Conservation (phyloP, 2,797 vertebrate genomes). For the Rallus crepitans region DNA sequence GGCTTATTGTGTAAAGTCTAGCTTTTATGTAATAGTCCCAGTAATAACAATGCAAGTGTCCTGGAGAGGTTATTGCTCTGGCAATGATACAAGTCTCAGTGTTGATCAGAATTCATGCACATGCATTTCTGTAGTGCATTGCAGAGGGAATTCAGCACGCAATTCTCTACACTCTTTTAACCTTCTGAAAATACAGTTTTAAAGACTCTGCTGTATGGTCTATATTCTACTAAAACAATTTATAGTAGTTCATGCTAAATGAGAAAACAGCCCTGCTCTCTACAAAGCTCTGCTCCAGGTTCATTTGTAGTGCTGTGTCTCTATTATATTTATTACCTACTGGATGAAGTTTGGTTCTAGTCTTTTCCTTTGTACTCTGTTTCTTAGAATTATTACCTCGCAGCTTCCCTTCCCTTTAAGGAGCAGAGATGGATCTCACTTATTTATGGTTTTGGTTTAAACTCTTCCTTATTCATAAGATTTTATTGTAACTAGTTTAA, state of each 20-base stretch:
- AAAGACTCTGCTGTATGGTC: not conserved
- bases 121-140: not conserved
- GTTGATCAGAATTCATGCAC: not conserved
- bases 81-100: not conserved
- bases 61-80: not conserved
- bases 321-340: slow-evolving; percentile 33
- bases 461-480: slow-evolving; percentile 9
- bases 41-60: not conserved
- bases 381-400: not conserved
- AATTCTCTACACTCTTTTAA: not conserved
- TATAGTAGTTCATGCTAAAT: slow-evolving; percentile 43
- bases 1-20: not conserved
- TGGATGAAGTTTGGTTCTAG: not conserved
- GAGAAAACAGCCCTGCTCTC: slow-evolving; percentile 26
- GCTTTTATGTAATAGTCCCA: not conserved
- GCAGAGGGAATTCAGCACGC: not conserved
- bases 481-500: slow-evolving; percentile 43
- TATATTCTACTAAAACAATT: not conserved
- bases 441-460: slow-evolving; percentile 36
- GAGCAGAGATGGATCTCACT: not conserved
- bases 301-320: slow-evolving; percentile 16
- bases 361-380: not conserved
- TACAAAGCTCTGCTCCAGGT: slow-evolving; percentile 11
- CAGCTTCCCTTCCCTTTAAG: not conserved
- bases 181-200: not conserved